Conservation (phyloP, 2,113 vertebrate species). For the Meleagris gallopavo region DNA sequence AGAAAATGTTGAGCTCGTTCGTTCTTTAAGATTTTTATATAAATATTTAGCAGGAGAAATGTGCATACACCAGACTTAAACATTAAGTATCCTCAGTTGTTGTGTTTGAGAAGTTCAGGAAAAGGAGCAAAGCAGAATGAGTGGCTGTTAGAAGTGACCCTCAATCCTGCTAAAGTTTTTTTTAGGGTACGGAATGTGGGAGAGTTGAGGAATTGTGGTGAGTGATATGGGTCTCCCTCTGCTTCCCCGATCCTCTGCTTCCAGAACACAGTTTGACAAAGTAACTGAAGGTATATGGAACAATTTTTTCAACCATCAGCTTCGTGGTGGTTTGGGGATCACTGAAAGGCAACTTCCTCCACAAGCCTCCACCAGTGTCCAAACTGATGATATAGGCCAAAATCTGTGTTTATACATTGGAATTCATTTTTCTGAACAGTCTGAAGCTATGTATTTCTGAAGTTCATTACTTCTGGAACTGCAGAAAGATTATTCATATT, state of each 20-base stretch:
- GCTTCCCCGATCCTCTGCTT: not conserved
- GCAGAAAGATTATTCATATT: not conserved
- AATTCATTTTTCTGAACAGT: not conserved
- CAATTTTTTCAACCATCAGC: not conserved
- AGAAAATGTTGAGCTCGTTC: not conserved
- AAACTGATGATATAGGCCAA: not conserved
- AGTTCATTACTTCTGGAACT: not conserved
- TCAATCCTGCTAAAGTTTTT: not conserved
- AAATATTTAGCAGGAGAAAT: not conserved
- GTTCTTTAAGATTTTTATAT: not conserved
- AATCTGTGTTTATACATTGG: not conserved
- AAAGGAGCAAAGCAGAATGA: not conserved
- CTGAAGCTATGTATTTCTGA: not conserved
- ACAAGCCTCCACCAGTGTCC: not conserved
- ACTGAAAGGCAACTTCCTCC: not conserved
- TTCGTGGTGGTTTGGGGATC: not conserved
- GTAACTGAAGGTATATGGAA: fast-evolving
- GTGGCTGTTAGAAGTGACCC: not conserved
- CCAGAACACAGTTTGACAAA: not conserved
- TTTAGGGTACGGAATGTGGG: not conserved
- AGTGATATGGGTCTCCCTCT: not conserved
- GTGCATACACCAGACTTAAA: not conserved
- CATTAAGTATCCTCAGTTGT: not conserved
- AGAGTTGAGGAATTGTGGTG: not conserved
- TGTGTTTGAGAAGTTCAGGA: not conserved